Evolutionary conservation across 2,888 invertebrate genomes (phyloP).

Genomic region (Spialia ferax): DNA sequence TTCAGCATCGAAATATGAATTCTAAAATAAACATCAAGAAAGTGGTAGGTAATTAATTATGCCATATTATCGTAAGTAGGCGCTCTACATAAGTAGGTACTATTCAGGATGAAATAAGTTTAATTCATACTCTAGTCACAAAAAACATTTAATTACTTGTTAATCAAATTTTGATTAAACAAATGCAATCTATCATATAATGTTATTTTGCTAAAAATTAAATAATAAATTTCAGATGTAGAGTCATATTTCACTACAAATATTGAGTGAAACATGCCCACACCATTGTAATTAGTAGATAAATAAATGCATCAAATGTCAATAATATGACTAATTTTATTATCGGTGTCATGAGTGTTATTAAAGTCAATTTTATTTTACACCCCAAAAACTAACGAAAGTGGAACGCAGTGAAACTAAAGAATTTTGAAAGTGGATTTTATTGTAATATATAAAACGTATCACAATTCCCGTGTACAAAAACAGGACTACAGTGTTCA

Average conservation of each 20-base stretch:
- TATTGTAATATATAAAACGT: slow-evolving; percentile 26
- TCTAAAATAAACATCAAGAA: background rate
- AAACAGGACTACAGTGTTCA: slow-evolving; percentile 46
- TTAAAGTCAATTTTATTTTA: slow-evolving; percentile 1
- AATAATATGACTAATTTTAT: background rate
- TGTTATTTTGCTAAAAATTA: background rate
- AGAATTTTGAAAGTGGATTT: slow-evolving; percentile 28
- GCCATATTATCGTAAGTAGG: too few species aligned
- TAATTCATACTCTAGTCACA: background rate
- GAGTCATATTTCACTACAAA: too few species aligned
- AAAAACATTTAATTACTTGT: background rate
- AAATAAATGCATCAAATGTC: too few species aligned
- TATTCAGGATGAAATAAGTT: background rate
- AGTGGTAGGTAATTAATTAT: background rate
- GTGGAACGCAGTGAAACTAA: slow-evolving; percentile 16
- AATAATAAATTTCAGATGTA: too few species aligned
- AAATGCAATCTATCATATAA: too few species aligned
- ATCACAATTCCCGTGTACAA: slow-evolving; percentile 25
- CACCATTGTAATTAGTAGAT: too few species aligned
- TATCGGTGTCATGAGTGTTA: background rate
- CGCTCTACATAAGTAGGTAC: too few species aligned
- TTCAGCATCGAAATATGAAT: too few species aligned
- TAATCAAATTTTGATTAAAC: too few species aligned
- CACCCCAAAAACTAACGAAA: background rate
- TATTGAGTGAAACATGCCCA: too few species aligned